Conservation (phyloP, 2,113 vertebrate species). For the Myiozetetes cayanensis region DNA sequence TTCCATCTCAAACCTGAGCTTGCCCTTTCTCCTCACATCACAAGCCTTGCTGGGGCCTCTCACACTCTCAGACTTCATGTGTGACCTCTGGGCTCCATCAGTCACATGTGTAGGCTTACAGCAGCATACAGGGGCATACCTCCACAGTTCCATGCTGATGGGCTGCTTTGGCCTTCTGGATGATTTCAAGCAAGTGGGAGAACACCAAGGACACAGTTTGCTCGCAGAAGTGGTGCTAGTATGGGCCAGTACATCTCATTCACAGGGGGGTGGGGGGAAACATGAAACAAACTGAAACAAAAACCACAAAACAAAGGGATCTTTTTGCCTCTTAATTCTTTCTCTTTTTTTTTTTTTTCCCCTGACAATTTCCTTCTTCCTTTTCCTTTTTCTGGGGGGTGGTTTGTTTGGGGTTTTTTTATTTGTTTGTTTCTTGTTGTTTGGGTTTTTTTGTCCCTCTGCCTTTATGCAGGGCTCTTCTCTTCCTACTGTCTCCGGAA, state of each 20-base stretch:
- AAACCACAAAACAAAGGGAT: not conserved
- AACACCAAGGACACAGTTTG: not conserved
- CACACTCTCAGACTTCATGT: not conserved
- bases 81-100: not conserved
- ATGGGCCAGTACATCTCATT: not conserved
- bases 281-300: not conserved
- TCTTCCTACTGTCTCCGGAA: not conserved
- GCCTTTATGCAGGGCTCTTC: not conserved
- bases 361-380: not conserved
- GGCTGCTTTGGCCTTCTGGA: not conserved
- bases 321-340: not conserved
- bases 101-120: not conserved
- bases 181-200: not conserved
- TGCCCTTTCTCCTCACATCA: not conserved
- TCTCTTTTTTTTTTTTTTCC: too few species aligned
- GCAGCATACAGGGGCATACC: not conserved
- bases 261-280: not conserved
- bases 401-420: too few species aligned
- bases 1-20: not conserved
- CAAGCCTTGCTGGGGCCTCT: not conserved
- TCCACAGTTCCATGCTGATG: not conserved
- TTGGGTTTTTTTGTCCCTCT: accelerated
- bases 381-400: not conserved
- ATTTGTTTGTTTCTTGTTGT: too few species aligned
- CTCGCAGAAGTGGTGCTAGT: not conserved